phyloP scores from a whole-genome alignment of 2,797 vertebrate species.

The Spatula clypeata region DNA sequence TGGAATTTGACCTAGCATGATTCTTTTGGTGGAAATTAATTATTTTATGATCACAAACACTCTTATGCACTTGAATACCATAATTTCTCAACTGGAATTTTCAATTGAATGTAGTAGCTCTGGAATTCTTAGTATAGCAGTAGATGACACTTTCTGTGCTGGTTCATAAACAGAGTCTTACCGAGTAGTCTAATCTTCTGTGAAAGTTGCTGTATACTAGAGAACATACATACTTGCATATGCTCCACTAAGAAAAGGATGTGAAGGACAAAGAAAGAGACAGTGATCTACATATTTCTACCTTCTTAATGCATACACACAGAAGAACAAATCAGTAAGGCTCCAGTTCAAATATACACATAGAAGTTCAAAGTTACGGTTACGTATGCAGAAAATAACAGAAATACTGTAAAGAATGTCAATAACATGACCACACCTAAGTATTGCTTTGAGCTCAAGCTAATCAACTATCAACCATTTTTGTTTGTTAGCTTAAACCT shows the following conservation, averaged over 20 bases:
- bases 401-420: neutral
- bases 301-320: neutral
- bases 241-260: neutral
- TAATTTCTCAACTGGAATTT: constrained; percentile 13
- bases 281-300: neutral
- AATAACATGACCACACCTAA: neutral
- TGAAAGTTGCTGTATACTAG: neutral
- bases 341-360: neutral
- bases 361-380: neutral
- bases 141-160: neutral
- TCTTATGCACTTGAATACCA: neutral
- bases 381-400: neutral
- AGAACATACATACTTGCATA: neutral
- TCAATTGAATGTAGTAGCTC: neutral
- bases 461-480: neutral
- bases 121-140: neutral
- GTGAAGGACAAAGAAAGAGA: neutral
- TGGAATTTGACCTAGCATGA: neutral
- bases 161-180: neutral
- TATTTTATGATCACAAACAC: neutral
- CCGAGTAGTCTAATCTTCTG: neutral
- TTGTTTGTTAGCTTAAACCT: neutral
- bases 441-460: neutral
- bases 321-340: neutral
- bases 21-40: constrained; percentile 28